These are phyloP conservation scores for Eretmochelys imbricata DNA, from an alignment of 2,113 vertebrate genomes.

Conservation along the genomic window DNA sequence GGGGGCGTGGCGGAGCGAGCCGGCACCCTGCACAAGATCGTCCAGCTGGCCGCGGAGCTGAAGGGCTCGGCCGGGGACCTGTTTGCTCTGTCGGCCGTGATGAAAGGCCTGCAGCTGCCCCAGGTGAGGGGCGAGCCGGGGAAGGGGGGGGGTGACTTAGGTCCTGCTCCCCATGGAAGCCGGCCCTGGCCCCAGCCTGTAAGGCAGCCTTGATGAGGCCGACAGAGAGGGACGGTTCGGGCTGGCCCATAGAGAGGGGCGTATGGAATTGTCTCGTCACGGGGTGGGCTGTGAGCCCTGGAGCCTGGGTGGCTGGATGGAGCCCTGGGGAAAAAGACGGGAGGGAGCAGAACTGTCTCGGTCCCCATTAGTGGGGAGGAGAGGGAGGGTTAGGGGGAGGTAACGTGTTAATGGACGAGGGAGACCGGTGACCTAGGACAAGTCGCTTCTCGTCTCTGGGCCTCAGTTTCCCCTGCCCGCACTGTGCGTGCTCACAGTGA, in stretches of 20 bases:
- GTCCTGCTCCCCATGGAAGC: neutral
- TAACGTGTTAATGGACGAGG: neutral
- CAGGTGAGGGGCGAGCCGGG: slow-evolving; percentile 77
- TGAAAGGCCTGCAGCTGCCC: slow-evolving; percentile 89
- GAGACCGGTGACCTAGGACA: neutral
- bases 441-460: neutral
- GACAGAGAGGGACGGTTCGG: neutral
- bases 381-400: too few relatives aligned
- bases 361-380: neutral
- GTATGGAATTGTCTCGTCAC: too few relatives aligned
- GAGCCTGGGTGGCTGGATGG: neutral
- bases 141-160: neutral
- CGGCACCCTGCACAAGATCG: slow-evolving; percentile 81
- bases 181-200: neutral
- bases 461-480: neutral
- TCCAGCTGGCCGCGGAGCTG: slow-evolving; percentile 84
- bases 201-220: neutral
- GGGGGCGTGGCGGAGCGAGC: slow-evolving; percentile 84
- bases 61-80: slow-evolving; percentile 81
- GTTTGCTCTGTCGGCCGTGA: slow-evolving; percentile 87
- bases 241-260: neutral
- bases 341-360: neutral
- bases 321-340: neutral
- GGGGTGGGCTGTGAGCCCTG: neutral
- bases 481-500: too few relatives aligned